These are phyloP conservation scores for Mesaphorura yosii DNA, from an alignment of 1,140 invertebrate species.

Conservation along the genomic window DNA sequence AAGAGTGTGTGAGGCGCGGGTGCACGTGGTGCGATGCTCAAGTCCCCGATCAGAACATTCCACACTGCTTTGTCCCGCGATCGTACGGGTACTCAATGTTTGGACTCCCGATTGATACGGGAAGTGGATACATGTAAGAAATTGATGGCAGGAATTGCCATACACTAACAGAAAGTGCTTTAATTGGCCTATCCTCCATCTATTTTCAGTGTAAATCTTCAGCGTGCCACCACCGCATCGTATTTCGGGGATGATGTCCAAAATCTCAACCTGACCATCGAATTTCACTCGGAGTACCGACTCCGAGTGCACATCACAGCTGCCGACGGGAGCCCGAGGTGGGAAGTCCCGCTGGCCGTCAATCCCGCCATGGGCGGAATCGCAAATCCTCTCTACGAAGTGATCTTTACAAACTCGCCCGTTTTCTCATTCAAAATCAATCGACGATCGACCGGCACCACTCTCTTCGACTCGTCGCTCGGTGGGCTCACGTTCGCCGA, in stretches of 20 bases:
- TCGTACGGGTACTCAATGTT: constrained; percentile 40
- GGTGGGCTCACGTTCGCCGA: constrained; percentile 69
- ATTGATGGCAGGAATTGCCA: neutral
- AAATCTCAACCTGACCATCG: neutral
- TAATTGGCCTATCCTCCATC: neutral
- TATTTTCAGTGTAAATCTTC: constrained; percentile 9
- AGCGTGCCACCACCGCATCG: neutral
- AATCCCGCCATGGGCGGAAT: constrained; percentile 3
- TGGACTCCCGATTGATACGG: neutral
- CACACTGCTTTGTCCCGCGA: constrained; percentile 58
- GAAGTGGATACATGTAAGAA: constrained; percentile 10
- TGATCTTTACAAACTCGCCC: constrained; percentile 9
- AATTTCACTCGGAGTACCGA: constrained; percentile 14
- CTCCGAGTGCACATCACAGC: constrained; percentile 13
- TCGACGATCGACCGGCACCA: constrained; percentile 5
- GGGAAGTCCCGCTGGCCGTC: constrained; percentile 21
- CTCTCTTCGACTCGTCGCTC: constrained; percentile 33
- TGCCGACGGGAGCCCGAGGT: constrained; percentile 1
- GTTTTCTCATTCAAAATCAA: constrained; percentile 23
- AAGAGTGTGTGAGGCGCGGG: constrained; percentile 51
- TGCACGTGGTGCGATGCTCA: constrained; percentile 50
- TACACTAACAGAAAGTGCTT: neutral
- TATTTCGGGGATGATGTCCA: constrained; percentile 5
- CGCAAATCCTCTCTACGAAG: constrained; percentile 10
- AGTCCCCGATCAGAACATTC: constrained; percentile 35